These are phyloP conservation scores for Cricetomys ansorgei DNA, from an alignment of 2,113 vertebrate genomes.

Conservation along the genomic window DNA sequence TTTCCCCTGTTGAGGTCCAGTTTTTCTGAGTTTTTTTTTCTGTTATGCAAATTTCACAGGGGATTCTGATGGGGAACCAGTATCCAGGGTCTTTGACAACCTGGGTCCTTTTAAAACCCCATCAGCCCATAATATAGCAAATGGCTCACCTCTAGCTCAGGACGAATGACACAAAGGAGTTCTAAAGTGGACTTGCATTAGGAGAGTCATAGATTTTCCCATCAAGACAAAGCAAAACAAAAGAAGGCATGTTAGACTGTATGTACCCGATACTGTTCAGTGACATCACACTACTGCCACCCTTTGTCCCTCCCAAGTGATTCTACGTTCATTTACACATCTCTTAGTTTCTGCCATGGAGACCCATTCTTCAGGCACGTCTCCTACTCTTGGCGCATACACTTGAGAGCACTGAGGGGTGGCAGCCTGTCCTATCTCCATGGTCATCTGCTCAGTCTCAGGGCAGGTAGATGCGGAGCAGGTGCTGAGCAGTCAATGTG, in stretches of 20 bases:
- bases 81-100: neutral
- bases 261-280: neutral
- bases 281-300: neutral
- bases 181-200: neutral
- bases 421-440: neutral
- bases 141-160: neutral
- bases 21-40: no score
- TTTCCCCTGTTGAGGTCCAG: neutral
- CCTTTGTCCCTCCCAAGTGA: neutral
- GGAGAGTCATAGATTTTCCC: neutral
- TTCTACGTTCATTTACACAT: neutral
- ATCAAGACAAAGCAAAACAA: neutral
- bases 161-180: neutral
- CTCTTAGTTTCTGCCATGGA: neutral
- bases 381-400: neutral
- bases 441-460: neutral
- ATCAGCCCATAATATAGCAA: accelerated
- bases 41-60: neutral
- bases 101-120: neutral
- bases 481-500: accelerated
- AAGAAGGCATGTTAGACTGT: neutral
- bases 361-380: neutral
- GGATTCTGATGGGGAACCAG: neutral
- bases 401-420: neutral
- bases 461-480: neutral